phyloP scores from a whole-genome alignment of 1,140 invertebrate genomes.

The Drosophila albomicans region DNA sequence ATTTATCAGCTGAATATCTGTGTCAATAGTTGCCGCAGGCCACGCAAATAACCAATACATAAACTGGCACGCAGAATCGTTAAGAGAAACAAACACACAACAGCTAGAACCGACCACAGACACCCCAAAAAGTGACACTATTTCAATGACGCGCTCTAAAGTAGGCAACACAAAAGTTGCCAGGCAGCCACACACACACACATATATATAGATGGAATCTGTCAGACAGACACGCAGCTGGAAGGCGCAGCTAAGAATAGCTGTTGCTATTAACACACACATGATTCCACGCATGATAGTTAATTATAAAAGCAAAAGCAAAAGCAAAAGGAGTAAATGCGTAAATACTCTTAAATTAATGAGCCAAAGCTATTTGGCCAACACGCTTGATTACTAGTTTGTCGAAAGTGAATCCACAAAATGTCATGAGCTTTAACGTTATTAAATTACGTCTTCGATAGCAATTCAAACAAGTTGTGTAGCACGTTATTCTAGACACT shows the following conservation, averaged over 20 bases:
- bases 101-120: constrained; percentile 15
- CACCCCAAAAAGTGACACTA: constrained; percentile 29
- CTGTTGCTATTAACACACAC: constrained; percentile 34
- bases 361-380: not conserved
- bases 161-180: constrained; percentile 44
- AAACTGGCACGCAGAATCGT: constrained; percentile 49
- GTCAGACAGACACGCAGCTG: not conserved
- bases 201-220: not conserved
- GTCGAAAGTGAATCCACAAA: not conserved
- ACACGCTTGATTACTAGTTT: not conserved
- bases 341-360: constrained; percentile 1
- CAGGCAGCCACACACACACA: constrained; percentile 7
- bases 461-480: too few relatives aligned
- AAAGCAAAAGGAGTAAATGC: not conserved
- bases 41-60: constrained; percentile 68
- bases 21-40: constrained; percentile 52
- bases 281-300: constrained; percentile 7
- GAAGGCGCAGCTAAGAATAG: constrained; percentile 3
- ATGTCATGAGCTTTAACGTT: not conserved
- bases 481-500: too few relatives aligned
- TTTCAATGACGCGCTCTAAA: constrained; percentile 32
- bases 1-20: constrained; percentile 9
- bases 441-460: not conserved
- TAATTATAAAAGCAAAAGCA: constrained; percentile 1
- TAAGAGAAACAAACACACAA: constrained; percentile 37